Base-by-base conservation (phyloP, 1,140 invertebrate genomes). In the Penaeus chinensis region DNA sequence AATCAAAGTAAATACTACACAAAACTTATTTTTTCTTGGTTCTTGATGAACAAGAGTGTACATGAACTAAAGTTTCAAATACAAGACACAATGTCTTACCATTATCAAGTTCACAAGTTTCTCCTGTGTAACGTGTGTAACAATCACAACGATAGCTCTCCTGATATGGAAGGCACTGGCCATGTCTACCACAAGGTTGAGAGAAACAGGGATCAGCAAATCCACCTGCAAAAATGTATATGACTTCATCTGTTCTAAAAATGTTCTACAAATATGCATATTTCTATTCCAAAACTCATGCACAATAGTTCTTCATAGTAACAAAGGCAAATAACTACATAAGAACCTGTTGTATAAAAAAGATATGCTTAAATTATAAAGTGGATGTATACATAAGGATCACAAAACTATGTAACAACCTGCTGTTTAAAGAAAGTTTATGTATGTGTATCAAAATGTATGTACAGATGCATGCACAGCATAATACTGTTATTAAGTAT, bases 101-200 rank as follows among this genome's bases (percentile, higher is more conserved):
- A 92, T 92, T 94, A 92, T 97, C 96, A 91, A 95, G 94, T 92
- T 97, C 94, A 93, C 96, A 97, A 92, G 96, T 96, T 93, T 95
- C 95, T 89, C 96, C 96, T 84, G 94, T 94, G 92, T 96, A 97
- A 78, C 96, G 94, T 54, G 95, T 93, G 74, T 94, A 93, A 93
- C 96, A 97, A 90, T 95, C 94, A 92, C 96, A 97, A 90, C 95
- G 94, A 92, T 96, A 97, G 86, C 95, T 88, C 94, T 93, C 91
- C 94, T 93, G 80, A 8, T 37, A 18, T 54, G 95, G 95, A 77
- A 96, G 94, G 92, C 96, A 97, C 84, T 94, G 94, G 84, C 96
- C 96, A 91, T 95, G 95, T 90, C 94, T 94, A 94, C 96, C 95
- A 92, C 96, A 97, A 16, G 96, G 96, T 91, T 96, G 95, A 91